Percentiles rank a stretch among this genome's conserved stretches.
Evolutionary conservation across 2,113 vertebrate species (phyloP).

Genomic region (Clarias magur): DNA sequence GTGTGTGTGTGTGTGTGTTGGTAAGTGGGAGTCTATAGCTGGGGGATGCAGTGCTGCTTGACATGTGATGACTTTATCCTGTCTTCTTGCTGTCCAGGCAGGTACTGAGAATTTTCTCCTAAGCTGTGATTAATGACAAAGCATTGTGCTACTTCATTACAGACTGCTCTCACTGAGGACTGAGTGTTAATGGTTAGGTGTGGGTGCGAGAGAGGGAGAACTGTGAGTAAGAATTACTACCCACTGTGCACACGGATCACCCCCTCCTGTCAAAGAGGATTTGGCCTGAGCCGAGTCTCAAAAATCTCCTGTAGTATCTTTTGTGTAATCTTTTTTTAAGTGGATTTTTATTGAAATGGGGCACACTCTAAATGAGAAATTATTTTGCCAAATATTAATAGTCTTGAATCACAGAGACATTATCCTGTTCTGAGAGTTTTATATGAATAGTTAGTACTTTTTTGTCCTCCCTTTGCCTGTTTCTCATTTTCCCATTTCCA

Average conservation of each 20-base stretch:
- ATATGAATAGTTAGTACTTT: neutral
- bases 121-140: conserved; percentile 58
- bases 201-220: neutral
- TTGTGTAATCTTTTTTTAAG: neutral
- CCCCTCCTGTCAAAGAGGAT: conserved; percentile 3
- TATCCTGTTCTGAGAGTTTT: neutral
- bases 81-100: conserved; percentile 43
- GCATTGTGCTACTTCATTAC: conserved; percentile 57
- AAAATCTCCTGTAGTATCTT: neutral
- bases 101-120: conserved; percentile 49
- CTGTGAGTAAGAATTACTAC: conserved; percentile 26
- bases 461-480: neutral
- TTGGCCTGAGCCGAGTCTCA: conserved; percentile 3
- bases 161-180: conserved; percentile 27
- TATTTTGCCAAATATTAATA: neutral
- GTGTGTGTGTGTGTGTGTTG: conserved; percentile 3
- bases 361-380: neutral
- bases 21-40: neutral
- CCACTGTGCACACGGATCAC: conserved; percentile 16
- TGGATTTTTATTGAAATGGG: neutral
- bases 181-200: conserved; percentile 12
- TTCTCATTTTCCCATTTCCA: neutral
- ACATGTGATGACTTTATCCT: conserved; percentile 70
- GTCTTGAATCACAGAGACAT: neutral
- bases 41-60: conserved; percentile 47